Conservation (phyloP, 2,113 vertebrate species). For the Orthochromis malagaraziensis region DNA sequence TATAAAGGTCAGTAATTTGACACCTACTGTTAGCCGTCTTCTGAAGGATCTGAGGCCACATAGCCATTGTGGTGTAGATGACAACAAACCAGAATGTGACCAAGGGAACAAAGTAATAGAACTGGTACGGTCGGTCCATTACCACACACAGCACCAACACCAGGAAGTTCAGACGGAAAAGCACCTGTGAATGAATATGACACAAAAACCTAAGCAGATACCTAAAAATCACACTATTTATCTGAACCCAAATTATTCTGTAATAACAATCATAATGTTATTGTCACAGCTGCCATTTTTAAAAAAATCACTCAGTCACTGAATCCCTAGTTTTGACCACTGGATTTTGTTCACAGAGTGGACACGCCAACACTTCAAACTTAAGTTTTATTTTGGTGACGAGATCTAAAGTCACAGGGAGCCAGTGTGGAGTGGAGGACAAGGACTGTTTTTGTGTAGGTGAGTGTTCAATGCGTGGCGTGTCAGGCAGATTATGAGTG, state of each 20-base stretch:
- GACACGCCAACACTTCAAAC: not conserved
- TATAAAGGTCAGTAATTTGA: not conserved
- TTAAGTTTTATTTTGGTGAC: not conserved
- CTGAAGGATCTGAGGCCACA: constrained; percentile 94
- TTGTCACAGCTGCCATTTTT: not conserved
- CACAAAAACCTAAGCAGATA: not conserved
- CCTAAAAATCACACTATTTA: not conserved
- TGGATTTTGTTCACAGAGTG: not conserved
- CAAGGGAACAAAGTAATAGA: constrained; percentile 97
- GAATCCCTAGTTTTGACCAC: not conserved
- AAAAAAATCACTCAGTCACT: not conserved
- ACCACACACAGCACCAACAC: constrained; percentile 93
- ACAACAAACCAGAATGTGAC: constrained; percentile 96
- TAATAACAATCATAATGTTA: not conserved
- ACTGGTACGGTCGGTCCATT: constrained; percentile 96
- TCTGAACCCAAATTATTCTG: not conserved
- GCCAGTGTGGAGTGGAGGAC: not conserved
- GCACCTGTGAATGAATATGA: constrained; percentile 71
- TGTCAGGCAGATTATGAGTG: too few species aligned
- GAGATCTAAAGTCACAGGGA: not conserved
- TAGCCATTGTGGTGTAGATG: constrained; percentile 85
- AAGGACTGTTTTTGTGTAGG: not conserved
- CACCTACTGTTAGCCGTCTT: constrained; percentile 87
- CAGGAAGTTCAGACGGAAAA: constrained; percentile 97
- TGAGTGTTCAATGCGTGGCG: not conserved